Conservation (phyloP, 2,113 vertebrate genomes). For the Plectropomus leopardus region DNA sequence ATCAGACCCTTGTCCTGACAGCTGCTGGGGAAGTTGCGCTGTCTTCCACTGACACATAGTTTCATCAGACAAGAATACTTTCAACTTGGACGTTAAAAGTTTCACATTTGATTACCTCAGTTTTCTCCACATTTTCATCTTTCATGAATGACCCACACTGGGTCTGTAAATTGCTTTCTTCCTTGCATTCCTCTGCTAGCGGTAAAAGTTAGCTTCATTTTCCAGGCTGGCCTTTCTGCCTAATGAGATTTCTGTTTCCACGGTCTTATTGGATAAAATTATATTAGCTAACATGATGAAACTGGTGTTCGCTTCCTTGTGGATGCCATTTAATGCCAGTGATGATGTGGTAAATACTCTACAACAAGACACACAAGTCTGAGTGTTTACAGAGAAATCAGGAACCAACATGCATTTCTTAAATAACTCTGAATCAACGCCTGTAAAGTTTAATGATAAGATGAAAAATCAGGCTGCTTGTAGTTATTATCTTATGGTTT, state of each 20-base stretch:
- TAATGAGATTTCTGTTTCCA: conserved; percentile 28
- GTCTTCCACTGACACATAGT: conserved; percentile 42
- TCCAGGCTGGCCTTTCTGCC: background rate
- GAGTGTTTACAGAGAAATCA: background rate
- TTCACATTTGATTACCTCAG: conserved; percentile 30
- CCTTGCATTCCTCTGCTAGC: background rate
- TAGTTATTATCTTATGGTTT: background rate
- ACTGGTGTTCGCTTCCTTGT: background rate
- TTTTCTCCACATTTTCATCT: conserved; percentile 38
- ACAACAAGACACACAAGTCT: background rate
- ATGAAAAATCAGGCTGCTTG: background rate
- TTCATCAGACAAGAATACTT: conserved; percentile 58
- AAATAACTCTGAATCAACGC: background rate
- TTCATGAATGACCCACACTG: background rate
- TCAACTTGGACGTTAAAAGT: conserved; percentile 53
- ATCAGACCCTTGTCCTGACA: conserved; percentile 58
- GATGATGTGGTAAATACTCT: conserved; percentile 4
- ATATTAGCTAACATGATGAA: conserved; percentile 16
- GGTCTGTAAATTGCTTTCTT: conserved; percentile 2
- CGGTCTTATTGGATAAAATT: background rate
- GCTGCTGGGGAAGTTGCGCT: conserved; percentile 26
- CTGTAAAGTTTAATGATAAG: background rate
- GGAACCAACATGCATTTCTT: background rate
- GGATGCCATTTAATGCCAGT: background rate
- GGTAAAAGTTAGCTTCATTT: conserved; percentile 17